A percentile compares a stretch with the other conserved stretches of the same genome.
These are phyloP conservation scores for Anoplolepis gracilipes DNA, from an alignment of 1,140 invertebrate species.

Conservation along the genomic window DNA sequence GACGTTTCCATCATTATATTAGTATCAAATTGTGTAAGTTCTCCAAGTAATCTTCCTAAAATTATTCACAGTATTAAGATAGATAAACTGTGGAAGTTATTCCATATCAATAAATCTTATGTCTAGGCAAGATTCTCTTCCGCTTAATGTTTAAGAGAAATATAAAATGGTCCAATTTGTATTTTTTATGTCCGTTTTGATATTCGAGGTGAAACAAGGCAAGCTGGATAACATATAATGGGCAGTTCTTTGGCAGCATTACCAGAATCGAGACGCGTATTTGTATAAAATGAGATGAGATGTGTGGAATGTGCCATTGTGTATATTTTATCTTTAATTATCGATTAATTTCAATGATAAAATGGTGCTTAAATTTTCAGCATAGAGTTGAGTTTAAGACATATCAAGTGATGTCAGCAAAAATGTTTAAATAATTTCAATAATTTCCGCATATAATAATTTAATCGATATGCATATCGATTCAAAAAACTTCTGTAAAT, in stretches of 20 bases:
- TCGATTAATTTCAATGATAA: conserved; percentile 51
- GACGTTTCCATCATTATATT: conserved; percentile 57
- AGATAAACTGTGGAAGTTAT: conserved; percentile 66
- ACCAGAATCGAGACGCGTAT: conserved; percentile 60
- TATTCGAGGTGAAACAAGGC: neutral
- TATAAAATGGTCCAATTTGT: conserved; percentile 25
- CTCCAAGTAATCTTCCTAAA: conserved; percentile 73
- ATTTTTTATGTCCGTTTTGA: conserved; percentile 16
- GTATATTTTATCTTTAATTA: conserved; percentile 72
- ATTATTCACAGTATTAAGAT: conserved; percentile 75
- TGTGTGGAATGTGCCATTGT: conserved; percentile 74
- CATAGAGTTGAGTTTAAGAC: conserved; percentile 29
- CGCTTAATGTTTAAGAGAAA: conserved; percentile 19
- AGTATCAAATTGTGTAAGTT: conserved; percentile 54
- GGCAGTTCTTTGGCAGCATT: conserved; percentile 69
- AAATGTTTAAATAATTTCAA: conserved; percentile 33
- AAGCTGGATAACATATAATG: conserved; percentile 15
- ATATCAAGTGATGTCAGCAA: conserved; percentile 44
- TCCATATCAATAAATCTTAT: conserved; percentile 68
- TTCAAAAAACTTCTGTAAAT: conserved; percentile 45
- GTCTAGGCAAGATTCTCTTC: conserved; percentile 34
- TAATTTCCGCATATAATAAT: conserved; percentile 5
- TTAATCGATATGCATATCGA: conserved; percentile 24
- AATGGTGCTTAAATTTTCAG: conserved; percentile 69
- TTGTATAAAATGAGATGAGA: conserved; percentile 69